Percentiles rank a stretch among this genome's conserved stretches.
Evolutionary conservation across 2,113 vertebrate species (phyloP).

Genomic region (Heliornis fulica): DNA sequence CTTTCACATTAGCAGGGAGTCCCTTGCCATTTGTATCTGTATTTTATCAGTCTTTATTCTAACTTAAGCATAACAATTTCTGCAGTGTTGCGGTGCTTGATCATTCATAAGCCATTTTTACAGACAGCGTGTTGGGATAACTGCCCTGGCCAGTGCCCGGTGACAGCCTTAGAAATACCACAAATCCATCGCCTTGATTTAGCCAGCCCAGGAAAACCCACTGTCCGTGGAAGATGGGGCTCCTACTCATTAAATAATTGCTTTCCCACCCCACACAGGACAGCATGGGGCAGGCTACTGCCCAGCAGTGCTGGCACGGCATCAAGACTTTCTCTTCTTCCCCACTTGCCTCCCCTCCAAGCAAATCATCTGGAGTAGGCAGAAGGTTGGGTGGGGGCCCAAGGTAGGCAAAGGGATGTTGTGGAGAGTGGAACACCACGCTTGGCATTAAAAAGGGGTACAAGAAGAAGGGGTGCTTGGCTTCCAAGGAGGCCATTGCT

Average conservation of each 20-base stretch:
- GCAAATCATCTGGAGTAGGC: neutral
- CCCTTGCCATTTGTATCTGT: neutral
- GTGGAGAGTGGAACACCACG: accelerated
- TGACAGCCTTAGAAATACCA: neutral
- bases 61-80: neutral
- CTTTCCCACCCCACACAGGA: neutral
- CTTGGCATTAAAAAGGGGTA: neutral
- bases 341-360: neutral
- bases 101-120: neutral
- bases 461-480: neutral
- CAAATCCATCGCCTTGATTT: neutral
- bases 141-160: neutral
- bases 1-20: neutral
- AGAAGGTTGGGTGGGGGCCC: neutral
- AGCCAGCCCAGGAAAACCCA: neutral
- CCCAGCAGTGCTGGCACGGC: neutral
- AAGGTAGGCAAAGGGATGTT: neutral
- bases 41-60: neutral
- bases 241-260: neutral
- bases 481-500: neutral
- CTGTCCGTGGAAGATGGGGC: neutral
- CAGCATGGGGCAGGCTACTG: accelerated
- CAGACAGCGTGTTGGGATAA: too few species aligned
- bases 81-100: neutral
- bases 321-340: neutral